Percentiles rank a stretch among this genome's conserved stretches.
phyloP scores from a whole-genome alignment of 2,113 vertebrate species.

The Scopus umbretta region DNA sequence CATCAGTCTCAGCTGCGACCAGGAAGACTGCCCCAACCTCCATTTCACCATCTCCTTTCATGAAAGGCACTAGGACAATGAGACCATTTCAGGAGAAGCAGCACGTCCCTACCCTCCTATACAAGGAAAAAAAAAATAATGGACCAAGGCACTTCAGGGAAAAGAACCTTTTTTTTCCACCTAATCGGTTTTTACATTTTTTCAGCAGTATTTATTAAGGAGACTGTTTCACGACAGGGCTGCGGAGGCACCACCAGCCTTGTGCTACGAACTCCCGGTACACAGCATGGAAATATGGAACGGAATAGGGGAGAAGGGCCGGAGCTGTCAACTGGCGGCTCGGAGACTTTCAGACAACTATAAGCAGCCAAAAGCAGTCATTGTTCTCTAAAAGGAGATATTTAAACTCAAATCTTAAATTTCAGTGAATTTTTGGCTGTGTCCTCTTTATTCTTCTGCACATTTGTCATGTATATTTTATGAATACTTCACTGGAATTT shows the following conservation, averaged over 20 bases:
- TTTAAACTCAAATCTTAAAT: not conserved
- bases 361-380: not conserved
- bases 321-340: not conserved
- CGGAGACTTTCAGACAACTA: not conserved
- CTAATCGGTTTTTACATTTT: not conserved
- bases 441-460: not conserved
- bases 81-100: not conserved
- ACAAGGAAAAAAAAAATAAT: not conserved
- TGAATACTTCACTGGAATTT: not conserved
- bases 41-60: not conserved
- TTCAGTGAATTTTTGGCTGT: not conserved
- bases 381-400: not conserved
- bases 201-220: not conserved
- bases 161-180: not conserved
- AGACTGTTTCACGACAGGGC: not conserved
- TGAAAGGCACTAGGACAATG: fast-evolving
- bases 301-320: too few relatives aligned
- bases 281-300: fast-evolving
- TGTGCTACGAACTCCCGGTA: not conserved
- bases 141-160: not conserved
- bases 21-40: not conserved
- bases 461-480: not conserved
- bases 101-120: too few relatives aligned
- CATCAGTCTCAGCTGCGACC: fast-evolving
- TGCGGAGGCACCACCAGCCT: not conserved